Conservation (phyloP, 2,888 invertebrate genomes). For the Frankliniella intonsa region DNA sequence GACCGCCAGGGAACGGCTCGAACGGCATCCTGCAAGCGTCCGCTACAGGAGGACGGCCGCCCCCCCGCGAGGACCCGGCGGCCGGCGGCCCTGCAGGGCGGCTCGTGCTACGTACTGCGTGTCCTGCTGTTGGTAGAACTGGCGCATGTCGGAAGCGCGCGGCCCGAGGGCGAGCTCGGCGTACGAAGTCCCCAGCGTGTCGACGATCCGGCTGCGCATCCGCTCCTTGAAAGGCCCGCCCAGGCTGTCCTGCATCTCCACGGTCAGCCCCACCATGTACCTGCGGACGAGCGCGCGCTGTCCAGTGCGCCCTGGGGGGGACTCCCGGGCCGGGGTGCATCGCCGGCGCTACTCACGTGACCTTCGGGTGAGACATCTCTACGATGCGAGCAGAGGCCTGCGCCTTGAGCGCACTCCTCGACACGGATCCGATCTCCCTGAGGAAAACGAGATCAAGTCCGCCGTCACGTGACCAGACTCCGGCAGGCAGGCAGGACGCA, state of each 20-base stretch:
- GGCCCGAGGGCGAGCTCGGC: conserved; percentile 14
- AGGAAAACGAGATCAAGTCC: not conserved
- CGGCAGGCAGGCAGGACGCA: not conserved
- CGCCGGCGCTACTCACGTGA: not conserved
- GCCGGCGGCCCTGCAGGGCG: no score
- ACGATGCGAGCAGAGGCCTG: not conserved
- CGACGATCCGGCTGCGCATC: not conserved
- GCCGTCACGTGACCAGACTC: not conserved
- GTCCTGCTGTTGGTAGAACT: conserved; percentile 22
- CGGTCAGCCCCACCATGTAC: conserved; percentile 15
- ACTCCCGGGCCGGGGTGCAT: not conserved
- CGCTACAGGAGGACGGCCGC: not conserved
- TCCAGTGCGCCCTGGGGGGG: not conserved
- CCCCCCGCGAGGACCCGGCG: no score
- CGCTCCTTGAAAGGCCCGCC: conserved; percentile 3
- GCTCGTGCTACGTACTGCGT: not conserved
- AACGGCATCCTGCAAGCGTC: not conserved
- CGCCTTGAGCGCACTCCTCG: conserved; percentile 7
- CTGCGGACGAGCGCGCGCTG: not conserved
- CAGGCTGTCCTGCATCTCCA: conserved; percentile 16
- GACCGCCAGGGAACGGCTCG: conserved; percentile 15
- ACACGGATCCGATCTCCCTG: conserved; percentile 9
- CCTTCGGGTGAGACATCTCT: not conserved
- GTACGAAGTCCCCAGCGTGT: conserved; percentile 25
- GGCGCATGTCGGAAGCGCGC: conserved; percentile 21